phyloP scores from a whole-genome alignment of 2,797 vertebrate species.

The Eulemur rubriventer region DNA sequence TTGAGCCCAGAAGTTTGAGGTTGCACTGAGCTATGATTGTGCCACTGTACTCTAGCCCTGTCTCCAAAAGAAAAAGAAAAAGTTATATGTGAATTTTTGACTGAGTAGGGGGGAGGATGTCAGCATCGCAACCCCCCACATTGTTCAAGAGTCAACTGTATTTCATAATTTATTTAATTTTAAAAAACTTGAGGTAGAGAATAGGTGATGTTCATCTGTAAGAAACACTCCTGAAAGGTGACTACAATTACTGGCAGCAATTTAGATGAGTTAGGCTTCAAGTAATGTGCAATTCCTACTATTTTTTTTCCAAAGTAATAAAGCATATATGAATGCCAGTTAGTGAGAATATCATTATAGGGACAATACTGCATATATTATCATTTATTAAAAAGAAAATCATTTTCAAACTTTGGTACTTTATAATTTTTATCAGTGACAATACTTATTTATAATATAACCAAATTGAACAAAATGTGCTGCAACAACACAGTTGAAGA shows the following conservation, averaged over 20 bases:
- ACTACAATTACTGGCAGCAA: background rate
- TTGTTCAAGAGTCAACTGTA: background rate
- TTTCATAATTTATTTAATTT: slow-evolving; percentile 42
- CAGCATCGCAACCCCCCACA: background rate
- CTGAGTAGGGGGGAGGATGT: no score
- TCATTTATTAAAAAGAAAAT: slow-evolving; percentile 55
- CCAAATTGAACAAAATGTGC: background rate
- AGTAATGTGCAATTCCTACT: slow-evolving; percentile 7
- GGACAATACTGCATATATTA: background rate
- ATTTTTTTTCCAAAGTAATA: slow-evolving; percentile 40
- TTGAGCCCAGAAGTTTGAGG: background rate
- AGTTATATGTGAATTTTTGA: background rate
- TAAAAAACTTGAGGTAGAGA: slow-evolving; percentile 28
- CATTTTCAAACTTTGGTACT: background rate
- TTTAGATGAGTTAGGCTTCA: background rate
- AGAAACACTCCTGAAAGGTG: slow-evolving; percentile 47
- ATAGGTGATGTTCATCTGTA: background rate
- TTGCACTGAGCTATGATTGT: background rate
- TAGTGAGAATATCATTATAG: slow-evolving; percentile 18
- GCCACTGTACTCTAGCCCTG: background rate
- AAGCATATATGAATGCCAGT: slow-evolving; percentile 20
- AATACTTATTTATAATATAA: slow-evolving; percentile 26
- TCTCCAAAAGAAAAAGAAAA: background rate
- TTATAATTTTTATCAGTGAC: slow-evolving; percentile 26
- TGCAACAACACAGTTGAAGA: background rate